phyloP scores from a whole-genome alignment of 2,113 vertebrate genomes.

The Tachysurus fulvidraco region DNA sequence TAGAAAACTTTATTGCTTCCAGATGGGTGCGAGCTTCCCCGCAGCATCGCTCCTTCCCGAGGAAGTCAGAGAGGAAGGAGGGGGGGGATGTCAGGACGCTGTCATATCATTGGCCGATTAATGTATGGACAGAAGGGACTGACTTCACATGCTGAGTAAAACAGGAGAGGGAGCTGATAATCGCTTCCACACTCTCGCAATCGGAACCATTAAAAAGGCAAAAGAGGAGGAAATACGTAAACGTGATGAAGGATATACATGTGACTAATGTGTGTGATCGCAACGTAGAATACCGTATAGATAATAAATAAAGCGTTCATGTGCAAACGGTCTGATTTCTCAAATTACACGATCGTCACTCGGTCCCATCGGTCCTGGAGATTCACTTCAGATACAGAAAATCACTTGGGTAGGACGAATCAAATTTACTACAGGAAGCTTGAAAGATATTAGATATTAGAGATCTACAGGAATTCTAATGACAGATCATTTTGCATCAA shows the following conservation, averaged over 20 bases:
- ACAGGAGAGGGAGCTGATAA: slow-evolving; percentile 35
- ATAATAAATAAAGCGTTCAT: neutral
- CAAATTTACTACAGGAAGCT: neutral
- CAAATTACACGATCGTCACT: neutral
- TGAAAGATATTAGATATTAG: neutral
- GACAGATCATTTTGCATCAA: neutral
- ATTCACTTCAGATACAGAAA: neutral
- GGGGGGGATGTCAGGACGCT: slow-evolving; percentile 61
- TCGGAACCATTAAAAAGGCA: neutral
- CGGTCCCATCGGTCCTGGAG: neutral
- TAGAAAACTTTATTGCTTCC: slow-evolving; percentile 89
- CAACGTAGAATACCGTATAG: neutral
- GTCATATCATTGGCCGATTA: slow-evolving; percentile 68
- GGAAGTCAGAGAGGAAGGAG: slow-evolving; percentile 63
- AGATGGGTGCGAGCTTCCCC: slow-evolving; percentile 87
- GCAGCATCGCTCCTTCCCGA: slow-evolving; percentile 76
- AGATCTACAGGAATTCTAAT: neutral
- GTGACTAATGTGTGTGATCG: neutral
- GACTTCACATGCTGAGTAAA: slow-evolving; percentile 43
- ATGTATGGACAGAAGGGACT: slow-evolving; percentile 56
- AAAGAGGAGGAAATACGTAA: neutral
- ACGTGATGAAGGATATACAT: neutral
- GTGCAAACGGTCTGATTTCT: neutral
- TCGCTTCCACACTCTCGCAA: slow-evolving; percentile 30
- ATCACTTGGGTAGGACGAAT: neutral